These are phyloP conservation scores for Kryphioiulus occultus DNA, from an alignment of 2,888 invertebrate genomes.

Conservation along the genomic window DNA sequence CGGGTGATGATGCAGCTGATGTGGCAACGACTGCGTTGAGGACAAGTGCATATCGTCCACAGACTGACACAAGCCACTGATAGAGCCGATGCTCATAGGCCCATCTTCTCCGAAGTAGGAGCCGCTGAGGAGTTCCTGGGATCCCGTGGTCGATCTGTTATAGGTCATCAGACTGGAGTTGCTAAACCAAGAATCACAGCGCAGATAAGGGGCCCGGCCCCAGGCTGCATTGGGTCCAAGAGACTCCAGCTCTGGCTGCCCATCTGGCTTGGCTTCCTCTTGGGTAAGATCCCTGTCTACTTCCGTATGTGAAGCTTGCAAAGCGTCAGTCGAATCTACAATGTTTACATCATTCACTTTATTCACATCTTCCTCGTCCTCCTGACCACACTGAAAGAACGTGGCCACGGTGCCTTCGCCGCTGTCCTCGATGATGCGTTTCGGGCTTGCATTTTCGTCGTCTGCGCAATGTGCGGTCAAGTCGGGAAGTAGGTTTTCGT, in stretches of 20 bases:
- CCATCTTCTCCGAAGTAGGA: constrained; percentile 45
- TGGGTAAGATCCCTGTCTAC: background rate
- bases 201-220: constrained; percentile 42
- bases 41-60: constrained; percentile 50
- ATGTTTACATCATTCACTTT: background rate
- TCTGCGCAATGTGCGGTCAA: background rate
- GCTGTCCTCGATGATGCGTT: background rate
- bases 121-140: constrained; percentile 51
- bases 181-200: constrained; percentile 51
- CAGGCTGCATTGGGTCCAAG: background rate
- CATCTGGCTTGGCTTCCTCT: background rate
- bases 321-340: background rate
- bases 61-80: constrained; percentile 33
- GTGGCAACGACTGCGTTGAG: constrained; percentile 45
- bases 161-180: constrained; percentile 51
- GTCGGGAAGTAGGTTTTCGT: background rate
- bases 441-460: background rate
- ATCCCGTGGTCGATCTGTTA: constrained; percentile 49
- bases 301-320: background rate
- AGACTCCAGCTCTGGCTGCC: background rate
- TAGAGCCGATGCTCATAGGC: background rate
- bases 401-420: background rate
- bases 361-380: constrained; percentile 25
- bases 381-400: constrained; percentile 39
- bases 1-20: background rate